Percentiles rank a stretch among this genome's conserved stretches.
Conservation (phyloP, 2,113 vertebrate species). For the Macrotis lagotis region DNA sequence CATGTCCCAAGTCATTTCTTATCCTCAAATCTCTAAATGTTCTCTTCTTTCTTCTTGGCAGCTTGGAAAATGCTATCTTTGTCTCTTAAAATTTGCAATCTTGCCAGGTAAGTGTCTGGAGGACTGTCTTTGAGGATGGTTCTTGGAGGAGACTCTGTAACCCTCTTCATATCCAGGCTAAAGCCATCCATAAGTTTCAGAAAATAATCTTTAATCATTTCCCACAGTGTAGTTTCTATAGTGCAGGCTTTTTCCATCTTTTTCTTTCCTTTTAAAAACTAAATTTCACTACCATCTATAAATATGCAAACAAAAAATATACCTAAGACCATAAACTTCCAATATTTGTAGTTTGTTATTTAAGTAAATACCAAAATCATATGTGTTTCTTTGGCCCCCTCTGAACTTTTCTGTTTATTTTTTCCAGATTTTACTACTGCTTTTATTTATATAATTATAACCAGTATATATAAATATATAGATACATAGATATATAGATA, state of each 20-base stretch:
- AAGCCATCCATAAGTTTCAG: neutral
- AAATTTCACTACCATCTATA: neutral
- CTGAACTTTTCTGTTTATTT: neutral
- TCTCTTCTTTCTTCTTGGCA: neutral
- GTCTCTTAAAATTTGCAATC: neutral
- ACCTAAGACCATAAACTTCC: neutral
- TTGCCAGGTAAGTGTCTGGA: neutral
- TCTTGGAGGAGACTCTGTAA: neutral
- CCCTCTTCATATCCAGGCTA: neutral
- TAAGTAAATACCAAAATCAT: neutral
- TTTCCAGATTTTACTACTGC: neutral
- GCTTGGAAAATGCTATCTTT: neutral
- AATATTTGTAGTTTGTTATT: neutral
- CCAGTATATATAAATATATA: too few species aligned
- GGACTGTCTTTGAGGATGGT: neutral
- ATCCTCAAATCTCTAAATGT: neutral
- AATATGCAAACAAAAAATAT: neutral
- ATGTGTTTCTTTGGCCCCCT: neutral
- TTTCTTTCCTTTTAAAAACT: neutral
- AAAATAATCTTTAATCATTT: neutral
- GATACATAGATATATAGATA: too few species aligned
- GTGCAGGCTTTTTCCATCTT: neutral
- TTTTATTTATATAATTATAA: neutral
- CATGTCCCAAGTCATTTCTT: neutral
- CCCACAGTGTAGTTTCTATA: neutral